Evolutionary conservation across 2,797 vertebrate species (phyloP).

Genomic region (Leptodactylus fallax): DNA sequence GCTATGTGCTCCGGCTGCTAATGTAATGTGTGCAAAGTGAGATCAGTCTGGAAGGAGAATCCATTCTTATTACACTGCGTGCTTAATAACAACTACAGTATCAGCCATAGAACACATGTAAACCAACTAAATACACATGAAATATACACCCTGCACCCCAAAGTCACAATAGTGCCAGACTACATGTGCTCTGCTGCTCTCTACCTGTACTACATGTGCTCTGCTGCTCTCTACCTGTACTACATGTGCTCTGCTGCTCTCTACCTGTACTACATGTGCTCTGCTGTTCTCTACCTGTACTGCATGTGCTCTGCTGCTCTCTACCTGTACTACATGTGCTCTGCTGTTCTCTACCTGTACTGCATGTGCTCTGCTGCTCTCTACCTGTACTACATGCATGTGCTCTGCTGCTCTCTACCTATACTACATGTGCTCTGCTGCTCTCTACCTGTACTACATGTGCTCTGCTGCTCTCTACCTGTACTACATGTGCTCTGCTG

Average conservation of each 20-base stretch:
- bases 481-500: no score
- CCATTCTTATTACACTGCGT: neutral
- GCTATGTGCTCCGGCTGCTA: neutral
- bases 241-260: no score
- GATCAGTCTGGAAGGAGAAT: neutral
- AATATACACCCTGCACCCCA: neutral
- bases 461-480: neutral
- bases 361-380: neutral
- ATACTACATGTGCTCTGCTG: neutral
- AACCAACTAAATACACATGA: neutral
- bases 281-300: no score
- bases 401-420: no score
- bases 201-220: no score
- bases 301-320: neutral
- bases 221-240: no score
- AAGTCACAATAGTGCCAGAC: neutral
- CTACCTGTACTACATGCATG: no score
- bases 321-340: neutral
- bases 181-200: no score
- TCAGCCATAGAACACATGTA: neutral
- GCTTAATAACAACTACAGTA: neutral
- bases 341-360: no score
- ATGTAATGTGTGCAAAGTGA: slow-evolving; percentile 15
- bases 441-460: neutral
- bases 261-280: no score